phyloP scores from a whole-genome alignment of 2,888 invertebrate genomes.

The Euphydryas editha region DNA sequence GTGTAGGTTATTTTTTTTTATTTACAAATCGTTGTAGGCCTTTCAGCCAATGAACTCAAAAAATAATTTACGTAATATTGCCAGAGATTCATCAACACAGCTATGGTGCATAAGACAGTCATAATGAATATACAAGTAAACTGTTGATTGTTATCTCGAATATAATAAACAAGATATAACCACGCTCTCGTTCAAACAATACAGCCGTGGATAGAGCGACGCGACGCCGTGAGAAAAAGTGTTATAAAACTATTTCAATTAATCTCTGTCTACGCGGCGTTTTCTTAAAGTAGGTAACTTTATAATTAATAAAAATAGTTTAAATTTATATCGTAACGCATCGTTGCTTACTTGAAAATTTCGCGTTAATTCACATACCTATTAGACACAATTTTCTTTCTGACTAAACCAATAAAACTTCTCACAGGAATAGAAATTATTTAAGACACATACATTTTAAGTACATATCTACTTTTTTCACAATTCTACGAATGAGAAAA shows the following conservation, averaged over 20 bases:
- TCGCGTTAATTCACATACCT: neutral
- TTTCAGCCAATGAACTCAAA: no score
- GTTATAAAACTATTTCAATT: neutral
- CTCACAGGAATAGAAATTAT: no score
- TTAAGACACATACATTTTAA: no score
- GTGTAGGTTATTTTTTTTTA: no score
- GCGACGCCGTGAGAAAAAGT: slow-evolving; percentile 15
- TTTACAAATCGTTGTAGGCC: no score
- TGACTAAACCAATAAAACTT: no score
- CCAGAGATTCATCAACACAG: neutral
- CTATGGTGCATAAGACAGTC: neutral
- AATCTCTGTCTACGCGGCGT: neutral
- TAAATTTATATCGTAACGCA: no score
- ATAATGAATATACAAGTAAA: neutral
- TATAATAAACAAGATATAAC: slow-evolving; percentile 21
- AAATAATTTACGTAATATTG: neutral
- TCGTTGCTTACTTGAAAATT: neutral
- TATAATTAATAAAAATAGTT: neutral
- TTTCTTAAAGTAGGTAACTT: neutral
- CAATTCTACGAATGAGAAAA: no score
- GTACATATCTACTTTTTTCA: no score
- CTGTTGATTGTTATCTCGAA: slow-evolving; percentile 26
- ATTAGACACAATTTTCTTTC: no score
- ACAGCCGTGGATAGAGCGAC: neutral
- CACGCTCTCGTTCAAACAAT: slow-evolving; percentile 4